Evolutionary conservation across 2,888 invertebrate species (phyloP).

Genomic region (Cantharis nigra): DNA sequence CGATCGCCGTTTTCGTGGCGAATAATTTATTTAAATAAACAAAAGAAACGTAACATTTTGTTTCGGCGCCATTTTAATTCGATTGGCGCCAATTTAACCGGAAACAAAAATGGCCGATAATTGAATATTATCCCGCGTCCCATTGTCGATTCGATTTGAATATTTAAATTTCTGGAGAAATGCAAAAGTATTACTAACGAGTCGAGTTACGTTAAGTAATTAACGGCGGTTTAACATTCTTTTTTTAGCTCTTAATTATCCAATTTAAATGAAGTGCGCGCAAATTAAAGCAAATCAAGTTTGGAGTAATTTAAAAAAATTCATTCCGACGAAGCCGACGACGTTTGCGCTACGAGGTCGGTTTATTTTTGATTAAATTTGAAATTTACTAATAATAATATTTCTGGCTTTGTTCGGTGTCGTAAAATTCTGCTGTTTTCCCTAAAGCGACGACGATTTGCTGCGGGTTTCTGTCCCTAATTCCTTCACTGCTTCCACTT

Average conservation of each 20-base stretch:
- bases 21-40: background rate
- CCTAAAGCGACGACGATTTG: background rate
- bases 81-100: background rate
- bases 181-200: background rate
- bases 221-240: background rate
- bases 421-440: background rate
- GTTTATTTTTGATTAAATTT: background rate
- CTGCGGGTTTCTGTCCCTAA: background rate
- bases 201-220: conserved; percentile 19
- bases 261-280: background rate
- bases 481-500: background rate
- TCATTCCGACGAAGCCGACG: too few relatives aligned
- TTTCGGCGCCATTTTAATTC: background rate
- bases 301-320: background rate
- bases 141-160: background rate
- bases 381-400: background rate
- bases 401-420: too few relatives aligned
- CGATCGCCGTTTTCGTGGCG: background rate
- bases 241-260: too few relatives aligned
- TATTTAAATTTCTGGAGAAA: background rate
- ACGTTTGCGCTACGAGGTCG: background rate
- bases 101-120: background rate
- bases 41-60: background rate
- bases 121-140: background rate
- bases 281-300: background rate